Conservation (phyloP, 2,797 vertebrate species). For the Rhynchotus rufescens region DNA sequence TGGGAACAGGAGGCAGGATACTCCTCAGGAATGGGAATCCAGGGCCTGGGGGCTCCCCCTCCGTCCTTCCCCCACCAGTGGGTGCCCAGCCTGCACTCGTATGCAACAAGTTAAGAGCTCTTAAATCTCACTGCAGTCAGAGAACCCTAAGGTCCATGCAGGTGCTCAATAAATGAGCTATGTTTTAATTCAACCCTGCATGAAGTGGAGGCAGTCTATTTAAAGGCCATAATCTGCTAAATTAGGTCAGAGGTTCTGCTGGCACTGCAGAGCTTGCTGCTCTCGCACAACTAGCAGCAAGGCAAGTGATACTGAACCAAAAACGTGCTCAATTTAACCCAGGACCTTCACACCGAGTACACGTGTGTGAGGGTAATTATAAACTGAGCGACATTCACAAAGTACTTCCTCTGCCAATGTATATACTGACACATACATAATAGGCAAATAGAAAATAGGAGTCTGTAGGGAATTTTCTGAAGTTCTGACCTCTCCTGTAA, state of each 20-base stretch:
- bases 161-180: not conserved
- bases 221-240: not conserved
- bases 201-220: not conserved
- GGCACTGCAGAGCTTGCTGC: not conserved
- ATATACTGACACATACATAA: accelerated
- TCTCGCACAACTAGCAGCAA: not conserved
- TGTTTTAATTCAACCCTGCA: not conserved
- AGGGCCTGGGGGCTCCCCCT: too few relatives aligned
- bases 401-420: not conserved
- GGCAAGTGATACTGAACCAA: not conserved
- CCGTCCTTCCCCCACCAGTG: too few relatives aligned
- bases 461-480: not conserved
- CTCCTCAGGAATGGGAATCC: too few relatives aligned
- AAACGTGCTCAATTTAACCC: not conserved
- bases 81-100: too few relatives aligned
- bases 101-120: not conserved
- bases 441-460: not conserved
- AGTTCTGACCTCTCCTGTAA: not conserved
- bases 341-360: not conserved
- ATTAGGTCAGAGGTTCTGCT: not conserved
- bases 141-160: not conserved
- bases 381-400: not conserved
- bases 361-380: not conserved
- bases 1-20: too few relatives aligned
- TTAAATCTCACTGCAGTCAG: not conserved